Evolutionary conservation across 2,113 vertebrate species (phyloP).

Genomic region (Emydura subglobosa): DNA sequence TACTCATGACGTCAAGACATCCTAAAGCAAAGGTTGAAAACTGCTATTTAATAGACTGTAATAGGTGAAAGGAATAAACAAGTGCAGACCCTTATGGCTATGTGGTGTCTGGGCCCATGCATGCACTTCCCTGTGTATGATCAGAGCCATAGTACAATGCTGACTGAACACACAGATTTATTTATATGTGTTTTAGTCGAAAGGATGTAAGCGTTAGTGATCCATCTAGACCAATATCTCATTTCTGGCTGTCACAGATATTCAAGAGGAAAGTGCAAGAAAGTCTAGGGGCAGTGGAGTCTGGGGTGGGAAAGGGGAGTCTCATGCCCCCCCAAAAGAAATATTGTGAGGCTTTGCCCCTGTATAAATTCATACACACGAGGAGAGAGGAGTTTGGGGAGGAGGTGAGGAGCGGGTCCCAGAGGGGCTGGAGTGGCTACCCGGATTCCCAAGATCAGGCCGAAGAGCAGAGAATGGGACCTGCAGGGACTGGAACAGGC

Average conservation of each 20-base stretch:
- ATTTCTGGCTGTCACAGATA: not conserved
- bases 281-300: not conserved
- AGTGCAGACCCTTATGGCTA: not conserved
- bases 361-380: not conserved
- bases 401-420: not conserved
- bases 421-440: not conserved
- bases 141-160: not conserved
- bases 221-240: not conserved
- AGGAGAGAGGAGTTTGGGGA: not conserved
- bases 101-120: fast-evolving
- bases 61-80: not conserved
- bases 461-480: not conserved
- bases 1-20: not conserved
- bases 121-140: not conserved
- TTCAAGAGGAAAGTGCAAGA: not conserved
- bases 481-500: not conserved
- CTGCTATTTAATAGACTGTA: not conserved
- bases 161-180: not conserved
- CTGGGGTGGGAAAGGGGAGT: not conserved
- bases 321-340: not conserved
- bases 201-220: not conserved
- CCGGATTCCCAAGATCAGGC: not conserved
- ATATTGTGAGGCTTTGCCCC: not conserved
- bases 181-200: not conserved
- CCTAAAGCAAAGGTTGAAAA: not conserved